phyloP scores from a whole-genome alignment of 53 echinoderm and acorn worm species.

The Glandiceps talaboti region DNA sequence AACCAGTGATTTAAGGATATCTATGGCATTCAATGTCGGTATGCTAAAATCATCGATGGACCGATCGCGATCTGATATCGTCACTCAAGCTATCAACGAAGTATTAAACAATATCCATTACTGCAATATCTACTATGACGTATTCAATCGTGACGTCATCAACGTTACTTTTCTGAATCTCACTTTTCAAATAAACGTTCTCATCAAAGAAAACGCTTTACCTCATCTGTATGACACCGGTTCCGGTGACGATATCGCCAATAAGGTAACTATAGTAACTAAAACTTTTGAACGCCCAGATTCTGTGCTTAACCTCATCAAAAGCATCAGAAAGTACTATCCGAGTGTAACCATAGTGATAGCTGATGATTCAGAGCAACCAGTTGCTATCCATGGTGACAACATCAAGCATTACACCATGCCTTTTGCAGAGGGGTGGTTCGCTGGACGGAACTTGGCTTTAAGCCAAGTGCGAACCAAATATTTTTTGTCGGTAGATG shows the following conservation, averaged over 20 bases:
- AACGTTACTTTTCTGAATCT: background rate
- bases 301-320: background rate
- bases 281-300: background rate
- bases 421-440: background rate
- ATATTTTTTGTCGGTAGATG: background rate
- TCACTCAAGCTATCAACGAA: too few species aligned
- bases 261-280: background rate
- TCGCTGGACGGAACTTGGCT: background rate
- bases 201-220: background rate
- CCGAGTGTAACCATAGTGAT: background rate
- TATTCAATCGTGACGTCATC: background rate
- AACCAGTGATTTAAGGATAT: too few species aligned
- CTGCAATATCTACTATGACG: background rate
- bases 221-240: background rate
- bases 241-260: background rate
- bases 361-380: background rate
- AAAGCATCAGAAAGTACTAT: background rate
- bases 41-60: too few species aligned
- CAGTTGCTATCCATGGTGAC: background rate
- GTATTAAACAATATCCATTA: background rate
- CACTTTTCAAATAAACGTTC: background rate
- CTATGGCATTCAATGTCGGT: too few species aligned
- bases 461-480: background rate
- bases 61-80: too few species aligned
- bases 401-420: background rate